Conservation (phyloP, 2,113 vertebrate species). For the Tyrannus savana region DNA sequence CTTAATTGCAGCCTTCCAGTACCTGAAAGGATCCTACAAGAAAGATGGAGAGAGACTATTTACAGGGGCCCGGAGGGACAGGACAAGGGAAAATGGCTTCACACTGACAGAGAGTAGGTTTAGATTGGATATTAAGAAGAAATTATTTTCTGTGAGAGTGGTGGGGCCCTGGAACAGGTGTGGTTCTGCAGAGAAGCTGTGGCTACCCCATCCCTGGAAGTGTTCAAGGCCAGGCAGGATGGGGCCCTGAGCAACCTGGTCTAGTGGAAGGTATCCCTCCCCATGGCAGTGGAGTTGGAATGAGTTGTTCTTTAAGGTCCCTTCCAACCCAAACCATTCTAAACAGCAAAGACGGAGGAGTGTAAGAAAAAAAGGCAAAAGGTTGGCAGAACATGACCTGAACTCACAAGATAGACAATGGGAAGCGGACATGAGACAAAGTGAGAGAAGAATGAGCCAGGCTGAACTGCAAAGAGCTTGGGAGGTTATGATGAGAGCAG, state of each 20-base stretch:
- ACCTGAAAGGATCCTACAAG: background rate
- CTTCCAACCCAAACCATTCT: background rate
- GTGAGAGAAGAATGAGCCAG: fast-evolving
- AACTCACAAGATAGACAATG: background rate
- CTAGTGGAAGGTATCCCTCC: background rate
- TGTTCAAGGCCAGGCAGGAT: background rate
- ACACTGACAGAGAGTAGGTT: background rate
- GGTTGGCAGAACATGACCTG: fast-evolving
- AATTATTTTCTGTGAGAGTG: background rate
- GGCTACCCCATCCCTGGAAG: background rate
- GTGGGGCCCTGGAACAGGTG: background rate
- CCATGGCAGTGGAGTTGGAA: background rate
- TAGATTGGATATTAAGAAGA: background rate
- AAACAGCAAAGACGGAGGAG: background rate
- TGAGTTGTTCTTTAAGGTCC: background rate
- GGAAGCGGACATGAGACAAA: background rate
- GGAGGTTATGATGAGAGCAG: background rate
- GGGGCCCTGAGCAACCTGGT: background rate
- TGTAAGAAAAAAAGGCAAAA: background rate
- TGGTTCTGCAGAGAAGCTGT: background rate
- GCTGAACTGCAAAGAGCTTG: background rate
- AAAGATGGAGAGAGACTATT: background rate
- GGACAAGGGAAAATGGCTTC: background rate
- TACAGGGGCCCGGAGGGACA: background rate
- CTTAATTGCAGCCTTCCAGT: background rate